Evolutionary conservation across 1,140 invertebrate species (phyloP).

Genomic region (Radopholus similis): DNA sequence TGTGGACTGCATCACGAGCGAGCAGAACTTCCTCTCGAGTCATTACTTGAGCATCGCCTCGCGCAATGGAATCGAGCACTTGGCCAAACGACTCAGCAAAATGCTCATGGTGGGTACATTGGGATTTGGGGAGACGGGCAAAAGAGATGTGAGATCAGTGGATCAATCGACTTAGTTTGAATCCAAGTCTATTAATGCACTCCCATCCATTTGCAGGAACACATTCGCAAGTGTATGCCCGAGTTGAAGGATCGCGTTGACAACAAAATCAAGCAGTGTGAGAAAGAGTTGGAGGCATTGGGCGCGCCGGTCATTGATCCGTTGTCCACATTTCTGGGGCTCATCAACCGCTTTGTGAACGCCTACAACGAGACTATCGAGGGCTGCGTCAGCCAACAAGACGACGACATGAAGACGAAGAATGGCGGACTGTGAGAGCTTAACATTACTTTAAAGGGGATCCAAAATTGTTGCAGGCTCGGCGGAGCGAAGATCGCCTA

Average conservation of each 20-base stretch:
- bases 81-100: constrained; percentile 89
- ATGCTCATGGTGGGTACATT: constrained; percentile 35
- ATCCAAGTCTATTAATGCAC: constrained; percentile 36
- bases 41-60: constrained; percentile 94
- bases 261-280: constrained; percentile 93
- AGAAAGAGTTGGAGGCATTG: constrained; percentile 86
- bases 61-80: constrained; percentile 90
- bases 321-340: constrained; percentile 89
- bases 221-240: constrained; percentile 94
- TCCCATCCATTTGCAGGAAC: no score
- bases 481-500: constrained; percentile 97
- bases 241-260: constrained; percentile 96
- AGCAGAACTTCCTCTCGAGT: constrained; percentile 83
- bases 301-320: constrained; percentile 82
- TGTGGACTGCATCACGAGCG: constrained; percentile 84
- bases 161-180: neutral
- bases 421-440: constrained; percentile 81
- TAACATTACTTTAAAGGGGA: constrained; percentile 39
- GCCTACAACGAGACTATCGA: constrained; percentile 97
- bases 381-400: constrained; percentile 81
- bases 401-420: no score
- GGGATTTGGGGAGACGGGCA: no score
- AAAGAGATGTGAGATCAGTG: neutral
- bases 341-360: constrained; percentile 97
- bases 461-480: constrained; percentile 58